Base-by-base conservation (phyloP, 2,797 vertebrate genomes). In the Chaunax sp. region DNA sequence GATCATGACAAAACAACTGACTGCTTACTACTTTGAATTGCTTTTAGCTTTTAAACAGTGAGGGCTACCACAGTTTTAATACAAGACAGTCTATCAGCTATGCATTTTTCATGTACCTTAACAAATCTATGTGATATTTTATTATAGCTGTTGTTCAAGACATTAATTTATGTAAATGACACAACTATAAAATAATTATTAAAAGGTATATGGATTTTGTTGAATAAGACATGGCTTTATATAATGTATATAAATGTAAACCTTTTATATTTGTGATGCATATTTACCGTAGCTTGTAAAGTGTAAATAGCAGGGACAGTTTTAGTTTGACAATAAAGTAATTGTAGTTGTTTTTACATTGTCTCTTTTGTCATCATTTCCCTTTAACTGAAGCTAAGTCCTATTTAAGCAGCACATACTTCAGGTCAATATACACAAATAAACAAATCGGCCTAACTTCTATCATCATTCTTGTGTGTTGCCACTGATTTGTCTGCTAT, bases 321-420 rank as follows among this genome's bases (percentile, higher is more conserved):
- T 92, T 93, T 92, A 93, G 91, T 92, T 92, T 92, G 89, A 73
- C 87, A 94, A 93, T 94, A 92, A 94, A 91, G 89, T 87, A 88
- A 92, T 87, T 92, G 66, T 89, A 92, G 84, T 91, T 82, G 85
- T 93, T 94, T 93, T 89, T 87, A 90, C 77, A 87, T 64, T 41
- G 76, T 84, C 44, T 82, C 52, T 80, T 55, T 66, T 68, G 78
- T 85, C 62, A 4, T 87, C 20, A 73, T 81, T 85, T 74, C 14
- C 16, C 28, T 19, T 40, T 35, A 8, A 58, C 9, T 61, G 11
- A 72, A 14, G 46, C 13, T 0, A 22, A 45, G 49, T 35, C 3
- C 35, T 45, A 16, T 50, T 51, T 3, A 13, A 54, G 11, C 14
- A 26, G 15, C 20, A 38, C 3, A 26, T 7, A 16, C n/a, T 13